These are phyloP conservation scores for Tiphia femorata DNA, from an alignment of 2,888 invertebrate species.

Conservation along the genomic window DNA sequence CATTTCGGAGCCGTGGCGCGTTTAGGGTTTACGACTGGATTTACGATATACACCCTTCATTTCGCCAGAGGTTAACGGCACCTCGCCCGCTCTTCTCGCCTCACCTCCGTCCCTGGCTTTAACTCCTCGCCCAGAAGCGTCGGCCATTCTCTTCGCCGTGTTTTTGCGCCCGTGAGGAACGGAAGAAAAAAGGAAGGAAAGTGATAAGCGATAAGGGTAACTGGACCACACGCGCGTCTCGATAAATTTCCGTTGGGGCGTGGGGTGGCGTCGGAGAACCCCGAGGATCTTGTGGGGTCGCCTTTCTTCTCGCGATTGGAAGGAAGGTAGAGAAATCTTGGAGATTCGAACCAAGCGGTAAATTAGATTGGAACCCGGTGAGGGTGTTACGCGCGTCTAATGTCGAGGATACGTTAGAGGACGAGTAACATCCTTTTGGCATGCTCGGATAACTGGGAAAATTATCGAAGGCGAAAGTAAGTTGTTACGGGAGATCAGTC, in stretches of 20 bases:
- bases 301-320: constrained; percentile 36
- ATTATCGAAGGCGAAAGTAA: too few species aligned
- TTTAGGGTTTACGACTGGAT: constrained; percentile 9
- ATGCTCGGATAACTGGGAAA: too few species aligned
- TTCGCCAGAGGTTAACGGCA: constrained; percentile 13
- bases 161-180: background rate
- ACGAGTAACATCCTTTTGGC: too few species aligned
- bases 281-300: constrained; percentile 27
- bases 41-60: constrained; percentile 16
- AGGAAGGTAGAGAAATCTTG: constrained; percentile 28
- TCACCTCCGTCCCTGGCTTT: background rate
- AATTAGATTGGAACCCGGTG: constrained; percentile 42
- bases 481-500: too few species aligned
- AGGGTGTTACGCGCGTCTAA: constrained; percentile 4
- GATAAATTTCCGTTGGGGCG: constrained; percentile 33
- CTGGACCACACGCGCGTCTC: constrained; percentile 32
- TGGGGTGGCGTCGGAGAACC: constrained; percentile 15
- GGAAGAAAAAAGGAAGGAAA: constrained; percentile 4
- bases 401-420: too few species aligned
- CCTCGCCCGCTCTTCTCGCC: background rate
- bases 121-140: background rate
- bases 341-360: constrained; percentile 44
- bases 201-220: constrained; percentile 16
- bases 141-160: background rate
- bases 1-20: constrained; percentile 7